Percentiles rank a stretch among this genome's conserved stretches.
Evolutionary conservation across 2,113 vertebrate genomes (phyloP).

Genomic region (Erpornis zantholeuca): DNA sequence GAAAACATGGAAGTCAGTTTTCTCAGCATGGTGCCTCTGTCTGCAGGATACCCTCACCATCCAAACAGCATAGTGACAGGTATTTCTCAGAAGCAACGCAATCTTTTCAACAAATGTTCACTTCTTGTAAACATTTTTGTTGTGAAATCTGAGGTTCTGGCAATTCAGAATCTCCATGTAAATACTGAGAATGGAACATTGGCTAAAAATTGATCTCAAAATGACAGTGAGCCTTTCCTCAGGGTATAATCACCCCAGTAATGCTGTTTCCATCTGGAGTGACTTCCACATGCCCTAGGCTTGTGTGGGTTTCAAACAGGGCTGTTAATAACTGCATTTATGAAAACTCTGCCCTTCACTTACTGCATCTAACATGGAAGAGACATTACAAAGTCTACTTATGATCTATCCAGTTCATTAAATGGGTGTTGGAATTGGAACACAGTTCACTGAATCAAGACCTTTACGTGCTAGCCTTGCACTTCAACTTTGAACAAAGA

Average conservation of each 20-base stretch:
- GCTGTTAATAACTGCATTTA: not conserved
- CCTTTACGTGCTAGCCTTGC: not conserved
- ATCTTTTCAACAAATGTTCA: not conserved
- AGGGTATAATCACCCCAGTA: not conserved
- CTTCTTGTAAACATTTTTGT: not conserved
- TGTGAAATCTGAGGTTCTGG: not conserved
- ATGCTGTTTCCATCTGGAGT: not conserved
- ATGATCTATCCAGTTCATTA: not conserved
- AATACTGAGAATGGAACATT: not conserved
- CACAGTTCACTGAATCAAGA: not conserved
- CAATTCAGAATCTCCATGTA: not conserved
- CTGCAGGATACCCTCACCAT: not conserved
- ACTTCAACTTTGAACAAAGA: conserved; percentile 1
- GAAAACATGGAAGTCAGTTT: not conserved
- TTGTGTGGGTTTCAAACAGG: not conserved
- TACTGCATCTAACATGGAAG: not conserved
- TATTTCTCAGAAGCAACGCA: not conserved
- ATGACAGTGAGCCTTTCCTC: not conserved
- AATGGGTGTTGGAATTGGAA: not conserved
- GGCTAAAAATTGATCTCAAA: not conserved
- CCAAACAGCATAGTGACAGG: not conserved
- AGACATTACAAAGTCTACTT: not conserved
- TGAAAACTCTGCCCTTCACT: not conserved
- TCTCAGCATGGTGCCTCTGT: not conserved
- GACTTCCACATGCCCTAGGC: not conserved